Evolutionary conservation across 2,888 invertebrate species (phyloP), one percentile per base, ranked within the genome.

Genomic region (Plutella xylostella): DNA sequence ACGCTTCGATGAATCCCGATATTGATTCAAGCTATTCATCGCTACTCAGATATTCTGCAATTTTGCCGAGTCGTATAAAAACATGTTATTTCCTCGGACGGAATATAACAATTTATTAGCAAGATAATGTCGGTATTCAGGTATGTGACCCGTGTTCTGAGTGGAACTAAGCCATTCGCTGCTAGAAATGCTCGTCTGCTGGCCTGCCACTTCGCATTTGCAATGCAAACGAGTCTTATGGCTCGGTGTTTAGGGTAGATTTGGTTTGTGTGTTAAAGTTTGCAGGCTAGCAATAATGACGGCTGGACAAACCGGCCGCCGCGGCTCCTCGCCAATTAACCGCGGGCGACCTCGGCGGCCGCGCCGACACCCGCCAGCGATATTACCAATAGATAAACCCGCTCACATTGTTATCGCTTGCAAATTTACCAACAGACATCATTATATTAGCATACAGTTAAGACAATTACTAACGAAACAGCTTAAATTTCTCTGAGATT

Each of bases 241-340:
- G 14, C 21, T 14, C 7, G 5, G 40, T 14, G 17, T 25, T 40
- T 25, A 30, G 30, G 20, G 28, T 12, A 17, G 7, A 30, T 30
- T 41, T 41, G 41, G 5, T 6, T 20, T 41, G 28, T 12, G 20
- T 28, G 56, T 57, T 64, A 67, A 68, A 68, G 72, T 73, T 75
- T 70, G 73, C 68, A 65, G 69, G 18, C 12, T 34, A 73, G 67
- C 71, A 74, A 74, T 72, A 75, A 72, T 68, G 65, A 58, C 61
- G 61, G 62, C 60, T 63, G 68, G 68, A 58, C 64, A 75, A 77
- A 79, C 80, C 77, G 63, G 67, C 71, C 65, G n/a, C 61, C 64
- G 47, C 55, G 56, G 54, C 54, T 72, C 70, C 65, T 75, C 72
- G 78, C 72, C 78, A 79, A 80, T 82, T 80, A 80, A 78, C 79